phyloP scores from a whole-genome alignment of 2,113 vertebrate genomes.

The Steatornis caripensis region DNA sequence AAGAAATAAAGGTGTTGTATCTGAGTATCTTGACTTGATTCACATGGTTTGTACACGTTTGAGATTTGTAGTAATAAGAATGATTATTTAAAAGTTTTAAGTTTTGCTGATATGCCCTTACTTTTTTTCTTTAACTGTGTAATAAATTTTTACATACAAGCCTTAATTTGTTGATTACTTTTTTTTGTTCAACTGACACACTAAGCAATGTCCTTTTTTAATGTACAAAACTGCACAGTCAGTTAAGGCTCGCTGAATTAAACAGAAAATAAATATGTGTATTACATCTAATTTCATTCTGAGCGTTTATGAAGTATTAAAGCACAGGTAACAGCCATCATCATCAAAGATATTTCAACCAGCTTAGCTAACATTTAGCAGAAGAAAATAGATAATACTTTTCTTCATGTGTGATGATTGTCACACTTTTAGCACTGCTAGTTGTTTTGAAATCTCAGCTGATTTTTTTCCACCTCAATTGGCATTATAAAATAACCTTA shows the following conservation, averaged over 20 bases:
- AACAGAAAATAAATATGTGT: neutral
- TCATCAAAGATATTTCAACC: neutral
- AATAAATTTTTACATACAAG: neutral
- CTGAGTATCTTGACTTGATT: neutral
- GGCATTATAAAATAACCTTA: too few species aligned
- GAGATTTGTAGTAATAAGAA: neutral
- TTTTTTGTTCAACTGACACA: neutral
- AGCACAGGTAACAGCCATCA: neutral
- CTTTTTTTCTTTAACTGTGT: neutral
- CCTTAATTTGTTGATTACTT: neutral
- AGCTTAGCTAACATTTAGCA: neutral
- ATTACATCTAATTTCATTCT: neutral
- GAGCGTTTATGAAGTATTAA: neutral
- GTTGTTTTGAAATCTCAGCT: neutral
- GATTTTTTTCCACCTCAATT: neutral
- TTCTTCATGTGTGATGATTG: neutral
- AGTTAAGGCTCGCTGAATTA: neutral
- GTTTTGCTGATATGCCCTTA: neutral
- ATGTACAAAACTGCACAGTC: neutral
- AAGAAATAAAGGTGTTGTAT: constrained; percentile 1
- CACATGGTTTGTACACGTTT: neutral
- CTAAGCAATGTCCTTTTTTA: neutral
- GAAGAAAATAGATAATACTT: neutral
- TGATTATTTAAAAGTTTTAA: neutral
- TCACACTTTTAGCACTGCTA: neutral